Conservation (phyloP, 2,797 vertebrate species). For the Xyrichtys novacula region DNA sequence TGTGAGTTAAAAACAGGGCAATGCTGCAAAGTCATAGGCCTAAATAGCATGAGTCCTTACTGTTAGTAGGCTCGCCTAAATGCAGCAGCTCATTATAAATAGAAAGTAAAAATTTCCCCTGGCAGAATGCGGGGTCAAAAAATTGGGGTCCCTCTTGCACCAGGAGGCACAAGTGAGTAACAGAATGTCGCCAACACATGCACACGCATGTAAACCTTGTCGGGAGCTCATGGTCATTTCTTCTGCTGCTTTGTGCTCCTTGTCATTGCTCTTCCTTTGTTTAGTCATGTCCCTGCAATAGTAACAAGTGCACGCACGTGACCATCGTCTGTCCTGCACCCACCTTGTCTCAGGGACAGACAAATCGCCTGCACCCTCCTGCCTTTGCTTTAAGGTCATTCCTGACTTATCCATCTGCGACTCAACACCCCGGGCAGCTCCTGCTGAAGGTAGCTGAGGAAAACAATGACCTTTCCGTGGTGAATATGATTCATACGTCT, state of each 20-base stretch:
- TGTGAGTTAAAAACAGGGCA: conserved; percentile 42
- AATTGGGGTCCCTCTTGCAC: conserved; percentile 65
- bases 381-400: conserved; percentile 79
- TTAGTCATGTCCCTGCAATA: conserved; percentile 40
- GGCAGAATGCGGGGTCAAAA: conserved; percentile 65
- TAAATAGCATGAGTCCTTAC: conserved; percentile 53
- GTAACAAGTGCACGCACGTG: conserved; percentile 30
- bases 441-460: conserved; percentile 79
- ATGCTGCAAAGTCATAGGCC: conserved; percentile 69
- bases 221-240: conserved; percentile 32
- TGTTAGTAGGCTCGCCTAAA: conserved; percentile 76
- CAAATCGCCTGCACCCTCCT: conserved; percentile 56
- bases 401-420: conserved; percentile 76
- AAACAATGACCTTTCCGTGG: conserved; percentile 83
- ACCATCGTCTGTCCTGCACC: conserved; percentile 40
- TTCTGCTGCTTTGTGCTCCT: conserved; percentile 29
- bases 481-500: conserved; percentile 77
- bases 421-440: conserved; percentile 72
- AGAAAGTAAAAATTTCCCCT: conserved; percentile 71
- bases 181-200: conserved; percentile 39
- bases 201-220: conserved; percentile 35
- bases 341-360: conserved; percentile 64
- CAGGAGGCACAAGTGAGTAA: conserved; percentile 75
- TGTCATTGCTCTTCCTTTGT: conserved; percentile 34
- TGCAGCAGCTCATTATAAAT: conserved; percentile 79